A percentile compares a stretch with the other conserved stretches of the same genome.
Evolutionary conservation across 2,888 invertebrate species (phyloP).

Genomic region (Periphyllus acericola): DNA sequence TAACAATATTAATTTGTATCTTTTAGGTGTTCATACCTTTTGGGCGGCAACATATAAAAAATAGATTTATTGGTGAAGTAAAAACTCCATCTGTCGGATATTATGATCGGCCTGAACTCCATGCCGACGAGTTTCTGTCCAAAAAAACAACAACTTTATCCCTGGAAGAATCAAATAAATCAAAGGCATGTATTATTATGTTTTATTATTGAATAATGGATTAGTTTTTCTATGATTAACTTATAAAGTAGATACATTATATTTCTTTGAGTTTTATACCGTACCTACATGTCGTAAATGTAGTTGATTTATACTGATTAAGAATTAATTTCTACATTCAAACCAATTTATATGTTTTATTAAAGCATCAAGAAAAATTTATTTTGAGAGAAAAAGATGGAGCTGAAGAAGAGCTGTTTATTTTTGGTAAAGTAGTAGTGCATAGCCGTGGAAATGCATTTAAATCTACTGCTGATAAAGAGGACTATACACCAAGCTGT

Average conservation of each 20-base stretch:
- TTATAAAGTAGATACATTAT: neutral
- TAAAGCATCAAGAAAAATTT: conserved; percentile 69
- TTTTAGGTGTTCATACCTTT: conserved; percentile 86
- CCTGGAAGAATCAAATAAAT: conserved; percentile 1
- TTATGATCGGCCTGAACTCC: conserved; percentile 72
- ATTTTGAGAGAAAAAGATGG: conserved; percentile 72
- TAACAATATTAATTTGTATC: conserved; percentile 52
- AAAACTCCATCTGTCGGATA: conserved; percentile 70
- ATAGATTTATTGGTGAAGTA: conserved; percentile 78
- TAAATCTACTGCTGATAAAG: conserved; percentile 63
- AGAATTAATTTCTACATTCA: neutral
- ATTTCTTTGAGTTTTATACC: too few relatives aligned
- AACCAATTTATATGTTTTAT: conserved; percentile 29
- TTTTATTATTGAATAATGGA: neutral
- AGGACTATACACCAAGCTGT: conserved; percentile 64
- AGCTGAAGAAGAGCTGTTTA: conserved; percentile 87
- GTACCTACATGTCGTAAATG: too few relatives aligned
- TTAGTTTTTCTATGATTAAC: neutral
- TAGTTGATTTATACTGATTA: too few relatives aligned
- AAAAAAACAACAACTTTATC: conserved; percentile 32
- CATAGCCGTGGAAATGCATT: conserved; percentile 70
- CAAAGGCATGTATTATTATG: neutral
- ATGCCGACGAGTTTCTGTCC: conserved; percentile 67
- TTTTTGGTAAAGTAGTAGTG: conserved; percentile 84
- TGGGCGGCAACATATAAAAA: conserved; percentile 82